Percentiles rank a stretch among this genome's conserved stretches.
These are phyloP conservation scores for Exaiptasia diaphana DNA, from an alignment of 64 coral and sea anemone genomes.

Conservation along the genomic window DNA sequence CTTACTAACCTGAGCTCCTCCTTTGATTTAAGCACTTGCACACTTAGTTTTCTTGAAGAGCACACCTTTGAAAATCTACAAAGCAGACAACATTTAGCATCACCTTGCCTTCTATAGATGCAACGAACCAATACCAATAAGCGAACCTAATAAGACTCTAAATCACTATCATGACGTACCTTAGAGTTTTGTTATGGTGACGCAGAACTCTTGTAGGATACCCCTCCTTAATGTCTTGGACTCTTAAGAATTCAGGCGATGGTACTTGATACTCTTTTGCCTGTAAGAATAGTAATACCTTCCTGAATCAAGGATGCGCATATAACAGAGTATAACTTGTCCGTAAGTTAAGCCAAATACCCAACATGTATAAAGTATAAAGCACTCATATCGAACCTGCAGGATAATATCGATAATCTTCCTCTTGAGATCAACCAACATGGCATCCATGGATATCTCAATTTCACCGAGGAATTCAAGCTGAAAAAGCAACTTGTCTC, in stretches of 20 bases:
- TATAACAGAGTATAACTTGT: too few relatives aligned
- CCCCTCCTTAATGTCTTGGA: constrained; percentile 66
- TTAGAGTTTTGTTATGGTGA: constrained; percentile 40
- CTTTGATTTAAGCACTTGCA: constrained; percentile 30
- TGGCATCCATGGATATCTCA: constrained; percentile 60
- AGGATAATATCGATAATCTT: constrained; percentile 48
- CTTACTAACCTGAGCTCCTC: constrained; percentile 67
- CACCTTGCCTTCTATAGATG: too few relatives aligned
- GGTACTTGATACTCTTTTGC: constrained; percentile 5
- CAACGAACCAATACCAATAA: too few relatives aligned
- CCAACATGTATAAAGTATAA: too few relatives aligned
- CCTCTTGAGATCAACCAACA: constrained; percentile 62
- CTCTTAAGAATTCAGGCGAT: constrained; percentile 54
- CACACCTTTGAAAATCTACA: constrained; percentile 57
- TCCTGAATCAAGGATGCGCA: too few relatives aligned
- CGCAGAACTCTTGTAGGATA: constrained; percentile 56
- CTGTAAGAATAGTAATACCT: too few relatives aligned
- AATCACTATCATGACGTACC: constrained; percentile 16
- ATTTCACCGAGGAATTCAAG: constrained; percentile 41
- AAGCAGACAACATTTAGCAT: too few relatives aligned
- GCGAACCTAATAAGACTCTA: neutral
- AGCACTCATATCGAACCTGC: too few relatives aligned
- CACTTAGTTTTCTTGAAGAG: constrained; percentile 54
- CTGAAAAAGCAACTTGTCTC: neutral
- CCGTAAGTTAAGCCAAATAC: too few relatives aligned